phyloP scores from a whole-genome alignment of 2,113 vertebrate genomes.

The Irena cyanogastra region DNA sequence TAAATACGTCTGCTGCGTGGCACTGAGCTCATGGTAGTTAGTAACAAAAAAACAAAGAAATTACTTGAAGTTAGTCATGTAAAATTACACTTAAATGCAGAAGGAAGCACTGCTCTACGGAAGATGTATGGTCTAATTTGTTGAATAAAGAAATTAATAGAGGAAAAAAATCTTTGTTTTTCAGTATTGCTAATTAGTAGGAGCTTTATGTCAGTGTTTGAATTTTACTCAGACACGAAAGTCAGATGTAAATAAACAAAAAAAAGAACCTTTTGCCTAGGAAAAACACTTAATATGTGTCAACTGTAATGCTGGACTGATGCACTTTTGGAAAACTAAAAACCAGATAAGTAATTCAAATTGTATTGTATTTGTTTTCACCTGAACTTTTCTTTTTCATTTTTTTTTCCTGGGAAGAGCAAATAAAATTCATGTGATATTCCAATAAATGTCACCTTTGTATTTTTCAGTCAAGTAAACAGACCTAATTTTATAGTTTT shows the following conservation, averaged over 20 bases:
- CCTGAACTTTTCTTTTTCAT: not conserved
- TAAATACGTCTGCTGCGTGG: slow-evolving; percentile 67
- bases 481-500: not conserved
- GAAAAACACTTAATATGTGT: not conserved
- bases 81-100: not conserved
- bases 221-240: not conserved
- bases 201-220: not conserved
- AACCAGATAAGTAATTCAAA: not conserved
- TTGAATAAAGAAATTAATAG: not conserved
- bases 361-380: not conserved
- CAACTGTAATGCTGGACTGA: not conserved
- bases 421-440: not conserved
- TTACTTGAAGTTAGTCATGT: slow-evolving; percentile 40
- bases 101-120: not conserved
- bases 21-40: slow-evolving; percentile 58
- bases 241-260: not conserved
- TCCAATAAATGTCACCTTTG: not conserved
- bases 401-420: not conserved
- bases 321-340: not conserved
- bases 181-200: not conserved
- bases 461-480: not conserved
- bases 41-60: slow-evolving; percentile 65
- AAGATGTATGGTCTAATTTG: not conserved
- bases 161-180: not conserved
- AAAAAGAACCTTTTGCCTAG: not conserved